phyloP scores from a whole-genome alignment of 2,888 invertebrate genomes.

The Agonopterix alstromeriana region DNA sequence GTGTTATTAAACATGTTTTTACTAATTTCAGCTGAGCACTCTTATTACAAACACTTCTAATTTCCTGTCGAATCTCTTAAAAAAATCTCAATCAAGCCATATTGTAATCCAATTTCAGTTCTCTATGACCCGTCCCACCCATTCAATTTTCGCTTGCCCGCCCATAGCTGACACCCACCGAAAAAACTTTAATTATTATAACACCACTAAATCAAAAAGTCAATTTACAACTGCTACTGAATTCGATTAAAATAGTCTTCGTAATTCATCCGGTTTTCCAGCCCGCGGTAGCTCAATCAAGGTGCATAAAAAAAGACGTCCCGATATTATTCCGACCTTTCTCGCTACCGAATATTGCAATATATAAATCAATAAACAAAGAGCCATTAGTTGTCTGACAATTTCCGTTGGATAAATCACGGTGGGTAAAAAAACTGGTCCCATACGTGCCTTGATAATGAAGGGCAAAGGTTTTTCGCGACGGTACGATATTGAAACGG shows the following conservation, averaged over 20 bases:
- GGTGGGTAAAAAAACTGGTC: slow-evolving; percentile 50
- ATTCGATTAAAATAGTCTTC: slow-evolving; percentile 19
- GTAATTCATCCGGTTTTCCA: slow-evolving; percentile 31
- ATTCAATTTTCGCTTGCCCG: slow-evolving; percentile 55
- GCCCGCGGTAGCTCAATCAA: slow-evolving; percentile 55
- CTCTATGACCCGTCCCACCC: slow-evolving; percentile 38
- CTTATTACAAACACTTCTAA: neutral
- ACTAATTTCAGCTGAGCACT: no score
- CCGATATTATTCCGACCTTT: slow-evolving; percentile 50
- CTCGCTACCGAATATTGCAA: slow-evolving; percentile 71
- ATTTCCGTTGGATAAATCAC: slow-evolving; percentile 75
- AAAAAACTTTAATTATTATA: slow-evolving; percentile 49
- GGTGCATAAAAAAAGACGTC: slow-evolving; percentile 40
- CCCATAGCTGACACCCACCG: slow-evolving; percentile 46
- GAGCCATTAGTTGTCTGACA: slow-evolving; percentile 72
- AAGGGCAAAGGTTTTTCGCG: slow-evolving; percentile 35
- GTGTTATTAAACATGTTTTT: no score
- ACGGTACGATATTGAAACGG: slow-evolving; percentile 29
- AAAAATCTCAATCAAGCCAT: slow-evolving; percentile 44
- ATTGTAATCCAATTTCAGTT: slow-evolving; percentile 29
- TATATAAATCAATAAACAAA: slow-evolving; percentile 74
- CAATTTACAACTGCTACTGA: slow-evolving; percentile 14
- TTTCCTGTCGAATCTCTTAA: slow-evolving; percentile 27
- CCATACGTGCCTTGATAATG: slow-evolving; percentile 44
- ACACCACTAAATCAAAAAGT: slow-evolving; percentile 37